Base-by-base conservation (phyloP, 2,888 invertebrate genomes). In the Chalcis sispes region DNA sequence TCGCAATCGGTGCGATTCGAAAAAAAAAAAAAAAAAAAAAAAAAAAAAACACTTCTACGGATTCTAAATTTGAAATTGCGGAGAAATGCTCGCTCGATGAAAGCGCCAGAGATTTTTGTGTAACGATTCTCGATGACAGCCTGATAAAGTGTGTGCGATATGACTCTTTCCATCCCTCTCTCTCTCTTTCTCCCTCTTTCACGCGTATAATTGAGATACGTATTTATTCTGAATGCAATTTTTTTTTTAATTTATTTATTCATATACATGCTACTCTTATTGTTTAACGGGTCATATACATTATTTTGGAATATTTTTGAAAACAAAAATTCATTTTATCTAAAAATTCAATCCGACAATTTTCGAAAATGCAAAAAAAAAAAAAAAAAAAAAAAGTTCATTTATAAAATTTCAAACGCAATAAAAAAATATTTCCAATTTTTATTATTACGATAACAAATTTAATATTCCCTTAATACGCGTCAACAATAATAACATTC, bases 11-110 rank as follows among this genome's bases (percentile, higher is more conserved):
- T 29, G 20, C n/a, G 29, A 7, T 27, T 40, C 40, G 46, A 46
- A 62, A n/a, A n/a, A n/a, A n/a, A n/a, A n/a, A n/a, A n/a, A n/a
- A n/a, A n/a, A n/a, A n/a, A n/a, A n/a, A n/a, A n/a, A n/a, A n/a
- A n/a, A n/a, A n/a, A n/a, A n/a, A n/a, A 62, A 62, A 62, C 42
- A 72, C 67, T 69, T 46, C 7, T 42, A 15, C 8, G 27, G 46
- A 52, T 62, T 62, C 42, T 61, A 61, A 70, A 61, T 70, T 70
- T 52, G 29, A 52, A 71, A 71, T 56, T 40, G 56, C 40, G 40
- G n/a, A 52, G n/a, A n/a, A 13, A 8, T n/a, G 8, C 36, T 10
- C 36, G 4, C 4, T 46, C 8, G n/a, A 50, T 10, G 50, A 50
- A 20, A 20, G 50, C 18, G 23, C 50, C 1, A 23, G 46, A 8